These are phyloP conservation scores for Beris morrisii DNA, from an alignment of 2,888 invertebrate species.

Conservation along the genomic window DNA sequence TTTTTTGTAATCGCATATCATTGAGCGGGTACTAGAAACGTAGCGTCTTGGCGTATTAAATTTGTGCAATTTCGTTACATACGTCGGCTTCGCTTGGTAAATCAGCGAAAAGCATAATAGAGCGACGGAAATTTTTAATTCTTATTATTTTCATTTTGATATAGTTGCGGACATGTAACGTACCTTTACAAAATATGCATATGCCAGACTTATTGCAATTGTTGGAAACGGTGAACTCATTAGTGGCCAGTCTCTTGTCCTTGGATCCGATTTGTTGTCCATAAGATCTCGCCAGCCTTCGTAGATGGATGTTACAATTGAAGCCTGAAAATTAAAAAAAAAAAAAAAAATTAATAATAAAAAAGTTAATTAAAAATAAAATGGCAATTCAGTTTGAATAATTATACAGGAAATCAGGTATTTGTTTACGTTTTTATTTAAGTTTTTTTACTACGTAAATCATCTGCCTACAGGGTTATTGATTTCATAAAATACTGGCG, in stretches of 20 bases:
- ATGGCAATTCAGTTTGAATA: not conserved
- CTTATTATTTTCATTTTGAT: not conserved
- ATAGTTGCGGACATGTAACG: constrained; percentile 30
- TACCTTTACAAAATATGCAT: constrained; percentile 75
- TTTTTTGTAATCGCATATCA: too few species aligned
- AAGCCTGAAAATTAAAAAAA: constrained; percentile 47
- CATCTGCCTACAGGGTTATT: too few species aligned
- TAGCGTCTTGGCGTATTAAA: too few species aligned
- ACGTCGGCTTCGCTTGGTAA: too few species aligned
- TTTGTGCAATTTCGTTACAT: too few species aligned
- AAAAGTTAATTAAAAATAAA: constrained; percentile 8
- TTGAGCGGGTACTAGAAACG: too few species aligned
- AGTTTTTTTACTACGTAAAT: too few species aligned
- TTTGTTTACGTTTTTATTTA: too few species aligned
- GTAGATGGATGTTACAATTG: constrained; percentile 50
- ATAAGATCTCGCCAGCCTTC: constrained; percentile 66
- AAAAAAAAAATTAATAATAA: constrained; percentile 27
- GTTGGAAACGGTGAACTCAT: constrained; percentile 84
- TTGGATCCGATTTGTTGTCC: constrained; percentile 82
- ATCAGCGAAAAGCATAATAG: too few species aligned
- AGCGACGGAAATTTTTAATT: not conserved
- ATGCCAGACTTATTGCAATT: constrained; percentile 70
- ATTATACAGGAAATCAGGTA: not conserved
- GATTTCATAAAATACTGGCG: too few species aligned
- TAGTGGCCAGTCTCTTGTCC: constrained; percentile 77